Conservation (phyloP, 2,888 invertebrate genomes). For the Subacronicta megacephala region DNA sequence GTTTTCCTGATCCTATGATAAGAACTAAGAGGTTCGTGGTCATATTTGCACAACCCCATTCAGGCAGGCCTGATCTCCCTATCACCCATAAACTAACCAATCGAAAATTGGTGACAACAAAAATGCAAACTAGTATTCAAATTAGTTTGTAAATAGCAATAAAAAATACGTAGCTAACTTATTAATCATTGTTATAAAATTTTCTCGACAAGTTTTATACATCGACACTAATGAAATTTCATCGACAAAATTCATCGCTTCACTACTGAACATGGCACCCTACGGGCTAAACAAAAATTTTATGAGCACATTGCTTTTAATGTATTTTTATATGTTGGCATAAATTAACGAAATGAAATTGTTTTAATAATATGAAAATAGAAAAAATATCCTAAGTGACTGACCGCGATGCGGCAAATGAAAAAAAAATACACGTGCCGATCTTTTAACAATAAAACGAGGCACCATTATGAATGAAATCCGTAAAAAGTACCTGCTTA, state of each 20-base stretch:
- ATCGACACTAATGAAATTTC: conserved; percentile 45
- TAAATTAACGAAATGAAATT: conserved; percentile 60
- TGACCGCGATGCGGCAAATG: conserved; percentile 34
- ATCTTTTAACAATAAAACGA: conserved; percentile 30
- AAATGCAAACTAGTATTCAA: not conserved
- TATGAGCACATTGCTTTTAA: conserved; percentile 70
- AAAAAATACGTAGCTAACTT: conserved; percentile 32
- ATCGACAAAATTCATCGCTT: conserved; percentile 59
- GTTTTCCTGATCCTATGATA: too few species aligned
- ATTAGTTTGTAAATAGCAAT: conserved; percentile 5
- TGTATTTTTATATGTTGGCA: conserved; percentile 58
- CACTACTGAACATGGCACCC: conserved; percentile 69
- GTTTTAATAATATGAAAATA: conserved; percentile 46
- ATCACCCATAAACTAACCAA: not conserved
- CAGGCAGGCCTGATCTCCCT: too few species aligned
- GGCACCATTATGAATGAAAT: conserved; percentile 40
- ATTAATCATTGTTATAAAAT: conserved; percentile 31
- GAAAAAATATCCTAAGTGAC: conserved; percentile 45
- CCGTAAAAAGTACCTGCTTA: conserved; percentile 22
- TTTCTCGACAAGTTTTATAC: conserved; percentile 35
- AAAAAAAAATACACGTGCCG: conserved; percentile 20
- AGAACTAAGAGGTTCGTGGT: too few species aligned
- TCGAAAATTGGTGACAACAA: not conserved
- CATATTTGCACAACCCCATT: too few species aligned
- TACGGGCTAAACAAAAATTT: conserved; percentile 70